Base-by-base conservation (phyloP, 1,140 invertebrate species). In the Bacillus rossius region DNA sequence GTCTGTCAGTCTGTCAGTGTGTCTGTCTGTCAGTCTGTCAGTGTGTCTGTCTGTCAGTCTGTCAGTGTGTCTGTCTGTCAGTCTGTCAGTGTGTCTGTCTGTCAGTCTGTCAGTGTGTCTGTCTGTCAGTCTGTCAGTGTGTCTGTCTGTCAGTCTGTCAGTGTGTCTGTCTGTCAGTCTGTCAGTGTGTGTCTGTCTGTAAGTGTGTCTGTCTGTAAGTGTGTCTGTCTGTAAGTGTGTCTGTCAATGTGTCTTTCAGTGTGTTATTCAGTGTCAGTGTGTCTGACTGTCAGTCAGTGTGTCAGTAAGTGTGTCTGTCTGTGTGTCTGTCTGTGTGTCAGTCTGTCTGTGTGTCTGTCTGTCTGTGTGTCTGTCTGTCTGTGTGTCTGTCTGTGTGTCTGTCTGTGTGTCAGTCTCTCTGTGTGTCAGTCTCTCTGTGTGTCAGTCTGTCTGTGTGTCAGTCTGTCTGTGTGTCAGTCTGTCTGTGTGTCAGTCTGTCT, bases 261-360 rank as follows among this genome's bases (percentile, higher is more conserved):
- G n/a, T n/a, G n/a, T n/a, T 56, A 66, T 41, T 58, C 42, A 61
- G 61, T 66, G 55, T 60, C 58, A 59, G 54, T 67, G 61, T 65
- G 53, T 65, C 59, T 59, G 53, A 58, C 65, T 65, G 53, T 64
- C 57, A 43, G 45, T 64, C 65, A 64, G n/a, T n/a, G n/a, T n/a
- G n/a, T n/a, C n/a, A n/a, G n/a, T n/a, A n/a, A n/a, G n/a, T n/a
- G n/a, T n/a, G 53, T 65, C 47, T 25, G 25, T 52, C 26, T 64
- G 25, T 17, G 37, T 26, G 20, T 17, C 37, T 13, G 60, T 66
- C 67, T 47, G 69, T 67, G 68, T 72, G 61, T 49, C 50, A 40
- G 60, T 66, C 67, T 47, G 69, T 67, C 69, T 72, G 61, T 49
- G 43, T 74, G 60, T 65, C 60, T 62, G 43, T 67, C 59, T 65